phyloP scores from a whole-genome alignment of 2,113 vertebrate genomes.

The Eretmochelys imbricata region DNA sequence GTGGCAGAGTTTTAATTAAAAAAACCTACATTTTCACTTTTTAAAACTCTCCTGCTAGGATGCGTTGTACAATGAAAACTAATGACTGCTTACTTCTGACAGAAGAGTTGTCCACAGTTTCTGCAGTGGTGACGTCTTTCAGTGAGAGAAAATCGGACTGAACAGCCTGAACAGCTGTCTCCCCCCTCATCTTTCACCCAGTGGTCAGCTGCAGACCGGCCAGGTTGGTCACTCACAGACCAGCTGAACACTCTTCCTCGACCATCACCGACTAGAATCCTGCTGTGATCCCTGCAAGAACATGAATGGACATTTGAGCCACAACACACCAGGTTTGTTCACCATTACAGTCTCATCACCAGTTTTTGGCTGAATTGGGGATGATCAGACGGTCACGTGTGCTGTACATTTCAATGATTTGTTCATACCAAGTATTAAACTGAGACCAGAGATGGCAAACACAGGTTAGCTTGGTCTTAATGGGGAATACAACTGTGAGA shows the following conservation, averaged over 20 bases:
- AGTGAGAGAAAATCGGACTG: conserved; percentile 93
- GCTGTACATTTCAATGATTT: accelerated
- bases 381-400: background rate
- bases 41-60: background rate
- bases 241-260: conserved; percentile 97
- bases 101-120: conserved; percentile 99
- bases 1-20: too few relatives aligned
- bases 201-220: conserved; percentile 94
- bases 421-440: accelerated
- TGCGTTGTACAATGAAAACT: accelerated
- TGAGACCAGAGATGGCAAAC: accelerated
- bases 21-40: background rate
- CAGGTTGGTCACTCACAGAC: conserved; percentile 97
- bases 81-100: conserved; percentile 89
- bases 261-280: conserved; percentile 95
- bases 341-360: too few relatives aligned
- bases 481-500: background rate
- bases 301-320: background rate
- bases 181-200: conserved; percentile 99
- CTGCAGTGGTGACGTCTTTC: conserved; percentile 97
- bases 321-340: background rate
- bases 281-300: conserved; percentile 92
- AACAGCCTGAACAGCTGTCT: conserved; percentile 94
- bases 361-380: too few relatives aligned
- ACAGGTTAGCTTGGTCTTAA: background rate